Evolutionary conservation across 2,797 vertebrate genomes (phyloP).

Genomic region (Dendrocincla fuliginosa): DNA sequence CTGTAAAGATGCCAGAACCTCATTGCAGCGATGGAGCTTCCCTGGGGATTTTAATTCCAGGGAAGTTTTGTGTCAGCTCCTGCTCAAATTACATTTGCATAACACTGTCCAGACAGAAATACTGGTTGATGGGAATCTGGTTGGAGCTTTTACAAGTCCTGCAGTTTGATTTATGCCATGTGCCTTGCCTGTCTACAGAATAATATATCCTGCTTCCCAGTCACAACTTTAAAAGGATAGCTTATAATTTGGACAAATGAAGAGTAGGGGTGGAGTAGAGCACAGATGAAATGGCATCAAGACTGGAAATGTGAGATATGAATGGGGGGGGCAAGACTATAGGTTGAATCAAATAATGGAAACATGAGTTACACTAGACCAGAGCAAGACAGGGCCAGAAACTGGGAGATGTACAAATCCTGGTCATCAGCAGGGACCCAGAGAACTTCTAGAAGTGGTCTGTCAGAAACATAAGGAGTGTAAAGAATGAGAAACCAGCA

Average conservation of each 20-base stretch:
- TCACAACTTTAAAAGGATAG: background rate
- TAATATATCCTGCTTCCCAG: background rate
- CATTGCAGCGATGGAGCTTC: background rate
- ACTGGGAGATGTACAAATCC: background rate
- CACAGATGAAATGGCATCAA: rapidly evolving
- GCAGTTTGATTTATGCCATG: rapidly evolving
- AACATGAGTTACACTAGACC: background rate
- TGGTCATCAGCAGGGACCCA: background rate
- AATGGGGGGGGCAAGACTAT: background rate
- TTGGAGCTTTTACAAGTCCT: background rate
- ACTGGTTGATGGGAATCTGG: background rate
- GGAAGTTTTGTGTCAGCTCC: background rate
- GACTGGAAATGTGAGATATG: background rate
- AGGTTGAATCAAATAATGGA: background rate
- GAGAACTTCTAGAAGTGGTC: background rate
- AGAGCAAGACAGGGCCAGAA: background rate
- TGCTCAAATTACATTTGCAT: background rate
- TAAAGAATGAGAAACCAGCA: background rate
- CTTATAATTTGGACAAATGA: background rate
- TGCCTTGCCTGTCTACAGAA: background rate
- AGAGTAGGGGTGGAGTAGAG: background rate
- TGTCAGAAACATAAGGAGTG: background rate
- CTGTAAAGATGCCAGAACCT: background rate
- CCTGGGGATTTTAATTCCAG: background rate
- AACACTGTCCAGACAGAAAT: background rate